Base-by-base conservation (phyloP, 2,888 invertebrate genomes). In the Leptothorax acervorum region DNA sequence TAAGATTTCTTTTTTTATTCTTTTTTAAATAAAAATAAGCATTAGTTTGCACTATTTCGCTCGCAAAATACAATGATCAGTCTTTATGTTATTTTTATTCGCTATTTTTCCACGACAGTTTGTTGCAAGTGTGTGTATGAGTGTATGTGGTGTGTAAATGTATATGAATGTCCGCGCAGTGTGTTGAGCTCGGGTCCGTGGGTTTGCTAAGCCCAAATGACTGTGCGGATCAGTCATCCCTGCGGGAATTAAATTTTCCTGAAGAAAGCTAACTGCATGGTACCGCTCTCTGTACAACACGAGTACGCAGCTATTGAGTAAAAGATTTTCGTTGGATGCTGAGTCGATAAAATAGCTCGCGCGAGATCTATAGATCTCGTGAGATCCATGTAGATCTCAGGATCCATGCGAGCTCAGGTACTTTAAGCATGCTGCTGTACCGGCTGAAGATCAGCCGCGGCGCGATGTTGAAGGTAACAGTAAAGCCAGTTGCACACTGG, bases 401-500 rank as follows among this genome's bases (percentile, higher is more conserved):
- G 6, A 28, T 35, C 35, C 31, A 79, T 35, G 12, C n/a, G 15
- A 75, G 42, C 12, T 48, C 12, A 12, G 28, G 12, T 63, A 75
- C 23, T 63, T 51, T 23, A 45, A 28, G 35, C 23, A 70, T 18
- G 23, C 71, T 81, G 48, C 48, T 71, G 12, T 81, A 62, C 66
- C 79, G 71, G n/a, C 71, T 48, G 60, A 48, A 48, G 70, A 62
- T 68, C 18, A 48, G 4, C 9, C 23, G 18, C 11, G 39, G 11
- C 4, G 5, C 57, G 15, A 55, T 28, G 18, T 53, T 53, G 42
- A 76, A 48, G 35, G 65, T 62, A 70, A 65, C 5, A 23, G 71
- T 84, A 74, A 84, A 84, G 84, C 28, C 79, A 18, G 73, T 71
- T 70, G 35, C 31, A 82, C 76, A 66, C 55, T 57, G 4, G 9